phyloP scores from a whole-genome alignment of 2,113 vertebrate genomes.

The Macrotis lagotis region DNA sequence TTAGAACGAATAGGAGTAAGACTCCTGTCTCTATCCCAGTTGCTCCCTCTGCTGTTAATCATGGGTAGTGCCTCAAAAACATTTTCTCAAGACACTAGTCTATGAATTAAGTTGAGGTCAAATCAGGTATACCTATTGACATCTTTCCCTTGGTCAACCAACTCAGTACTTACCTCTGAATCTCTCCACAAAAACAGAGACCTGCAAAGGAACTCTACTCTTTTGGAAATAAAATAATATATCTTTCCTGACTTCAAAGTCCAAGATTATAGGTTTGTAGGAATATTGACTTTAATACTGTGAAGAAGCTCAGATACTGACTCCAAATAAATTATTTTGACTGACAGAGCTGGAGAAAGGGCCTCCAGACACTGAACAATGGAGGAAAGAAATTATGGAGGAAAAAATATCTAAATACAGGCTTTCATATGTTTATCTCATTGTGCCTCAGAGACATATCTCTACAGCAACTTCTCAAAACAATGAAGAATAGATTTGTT shows the following conservation, averaged over 20 bases:
- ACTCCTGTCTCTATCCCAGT: too few species aligned
- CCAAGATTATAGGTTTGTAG: not conserved
- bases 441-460: not conserved
- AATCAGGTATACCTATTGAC: not conserved
- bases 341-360: not conserved
- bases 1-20: not conserved
- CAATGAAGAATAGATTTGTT: not conserved
- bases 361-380: not conserved
- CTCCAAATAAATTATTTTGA: not conserved
- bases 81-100: not conserved
- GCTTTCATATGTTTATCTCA: not conserved
- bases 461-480: not conserved
- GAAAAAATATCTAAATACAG: not conserved
- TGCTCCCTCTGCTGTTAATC: too few species aligned
- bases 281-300: not conserved
- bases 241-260: not conserved
- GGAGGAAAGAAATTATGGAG: not conserved
- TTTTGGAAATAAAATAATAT: not conserved
- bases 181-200: not conserved
- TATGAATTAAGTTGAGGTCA: not conserved
- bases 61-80: not conserved
- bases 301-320: not conserved
- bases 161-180: not conserved
- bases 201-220: not conserved
- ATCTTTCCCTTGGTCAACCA: not conserved